Evolutionary conservation across 2,113 vertebrate genomes (phyloP).

Genomic region (Oncorhynchus masou): DNA sequence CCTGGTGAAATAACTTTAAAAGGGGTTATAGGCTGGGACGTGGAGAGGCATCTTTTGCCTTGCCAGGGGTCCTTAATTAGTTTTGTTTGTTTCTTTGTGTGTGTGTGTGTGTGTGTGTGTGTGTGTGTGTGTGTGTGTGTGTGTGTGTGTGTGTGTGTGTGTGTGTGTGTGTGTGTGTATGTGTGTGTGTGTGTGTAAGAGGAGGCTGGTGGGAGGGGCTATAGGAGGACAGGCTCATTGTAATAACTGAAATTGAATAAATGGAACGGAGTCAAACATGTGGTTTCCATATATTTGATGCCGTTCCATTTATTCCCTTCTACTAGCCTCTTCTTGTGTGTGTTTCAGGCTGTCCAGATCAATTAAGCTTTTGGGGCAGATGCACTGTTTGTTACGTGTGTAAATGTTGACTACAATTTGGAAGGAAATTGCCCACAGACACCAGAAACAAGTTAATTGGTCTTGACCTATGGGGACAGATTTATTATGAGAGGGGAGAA

Average conservation of each 20-base stretch:
- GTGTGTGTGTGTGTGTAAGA: neutral
- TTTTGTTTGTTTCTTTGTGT: conserved; percentile 8
- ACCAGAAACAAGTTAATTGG: neutral
- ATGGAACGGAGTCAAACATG: no score
- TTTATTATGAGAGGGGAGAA: neutral
- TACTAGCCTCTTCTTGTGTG: neutral
- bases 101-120: neutral
- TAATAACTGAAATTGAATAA: no score
- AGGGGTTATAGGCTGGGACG: neutral
- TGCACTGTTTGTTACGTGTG: neutral
- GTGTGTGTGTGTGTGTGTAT: neutral
- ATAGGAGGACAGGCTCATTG: no score
- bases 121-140: neutral
- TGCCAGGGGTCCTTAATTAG: neutral
- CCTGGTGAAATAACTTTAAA: conserved; percentile 21
- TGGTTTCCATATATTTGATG: no score
- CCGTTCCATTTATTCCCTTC: no score
- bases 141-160: neutral
- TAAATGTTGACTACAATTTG: neutral
- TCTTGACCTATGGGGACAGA: neutral
- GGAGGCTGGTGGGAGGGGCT: no score
- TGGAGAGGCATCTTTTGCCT: conserved; percentile 1
- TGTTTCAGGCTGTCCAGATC: neutral
- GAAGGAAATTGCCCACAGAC: neutral
- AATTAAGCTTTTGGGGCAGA: neutral